phyloP scores from a whole-genome alignment of 1,140 invertebrate species.

The Magallana angulata region DNA sequence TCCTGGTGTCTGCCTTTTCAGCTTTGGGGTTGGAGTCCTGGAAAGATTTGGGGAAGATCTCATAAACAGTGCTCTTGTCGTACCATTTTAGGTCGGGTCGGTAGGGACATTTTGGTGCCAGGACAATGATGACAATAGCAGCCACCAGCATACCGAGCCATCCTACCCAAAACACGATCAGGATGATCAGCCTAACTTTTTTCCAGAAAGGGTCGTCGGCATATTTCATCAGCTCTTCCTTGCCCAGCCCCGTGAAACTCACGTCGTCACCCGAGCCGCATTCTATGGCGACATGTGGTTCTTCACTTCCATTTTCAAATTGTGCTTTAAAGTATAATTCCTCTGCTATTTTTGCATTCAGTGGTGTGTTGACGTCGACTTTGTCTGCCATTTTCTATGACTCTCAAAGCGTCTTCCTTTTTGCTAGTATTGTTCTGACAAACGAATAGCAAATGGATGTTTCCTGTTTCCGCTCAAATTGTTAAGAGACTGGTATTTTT shows the following conservation, averaged over 20 bases:
- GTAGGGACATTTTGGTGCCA: slow-evolving; percentile 79
- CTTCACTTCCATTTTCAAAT: slow-evolving; percentile 73
- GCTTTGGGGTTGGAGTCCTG: slow-evolving; percentile 82
- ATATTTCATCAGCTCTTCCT: slow-evolving; percentile 78
- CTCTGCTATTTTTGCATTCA: slow-evolving; percentile 51
- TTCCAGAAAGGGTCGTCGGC: slow-evolving; percentile 78
- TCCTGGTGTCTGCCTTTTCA: slow-evolving; percentile 51
- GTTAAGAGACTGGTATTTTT: too few relatives aligned
- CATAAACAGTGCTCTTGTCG: slow-evolving; percentile 86
- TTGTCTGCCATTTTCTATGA: slow-evolving; percentile 57
- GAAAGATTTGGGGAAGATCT: slow-evolving; percentile 89
- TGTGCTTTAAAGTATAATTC: slow-evolving; percentile 68
- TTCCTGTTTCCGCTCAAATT: too few relatives aligned
- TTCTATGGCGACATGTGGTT: slow-evolving; percentile 60
- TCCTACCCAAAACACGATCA: slow-evolving; percentile 78
- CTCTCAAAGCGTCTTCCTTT: too few relatives aligned
- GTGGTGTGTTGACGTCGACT: slow-evolving; percentile 55
- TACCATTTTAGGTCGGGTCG: slow-evolving; percentile 84
- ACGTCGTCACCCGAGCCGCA: slow-evolving; percentile 57
- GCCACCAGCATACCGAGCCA: slow-evolving; percentile 80
- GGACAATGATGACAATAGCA: slow-evolving; percentile 79
- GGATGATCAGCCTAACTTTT: slow-evolving; percentile 76
- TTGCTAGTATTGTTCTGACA: too few relatives aligned
- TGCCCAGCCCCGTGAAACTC: slow-evolving; percentile 74
- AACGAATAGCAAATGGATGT: too few relatives aligned